These are phyloP conservation scores for Antheraea pernyi DNA, from an alignment of 1,140 invertebrate species.

Conservation along the genomic window DNA sequence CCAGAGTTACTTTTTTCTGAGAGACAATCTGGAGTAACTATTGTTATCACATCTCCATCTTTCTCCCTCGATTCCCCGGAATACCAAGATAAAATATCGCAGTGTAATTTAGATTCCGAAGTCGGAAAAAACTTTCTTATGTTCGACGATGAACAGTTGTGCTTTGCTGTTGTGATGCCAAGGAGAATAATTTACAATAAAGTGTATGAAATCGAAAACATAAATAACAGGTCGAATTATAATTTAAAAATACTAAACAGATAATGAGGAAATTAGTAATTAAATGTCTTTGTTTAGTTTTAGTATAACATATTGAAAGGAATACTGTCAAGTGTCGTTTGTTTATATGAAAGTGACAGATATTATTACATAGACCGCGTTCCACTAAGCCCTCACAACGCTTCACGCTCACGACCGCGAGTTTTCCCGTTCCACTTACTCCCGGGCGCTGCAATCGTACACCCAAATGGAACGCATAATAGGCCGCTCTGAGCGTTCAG, in stretches of 20 bases:
- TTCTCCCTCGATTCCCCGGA: constrained; percentile 27
- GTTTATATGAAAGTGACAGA: no score
- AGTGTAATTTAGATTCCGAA: constrained; percentile 62
- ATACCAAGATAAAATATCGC: constrained; percentile 46
- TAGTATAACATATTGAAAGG: neutral
- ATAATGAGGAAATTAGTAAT: neutral
- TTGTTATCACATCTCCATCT: constrained; percentile 32
- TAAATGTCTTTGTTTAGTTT: neutral
- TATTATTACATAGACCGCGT: no score
- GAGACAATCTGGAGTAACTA: constrained; percentile 42
- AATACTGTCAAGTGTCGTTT: no score
- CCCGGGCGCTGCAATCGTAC: no score
- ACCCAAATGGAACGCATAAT: no score
- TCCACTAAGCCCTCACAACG: no score
- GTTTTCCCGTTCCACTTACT: no score
- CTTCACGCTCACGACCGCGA: no score
- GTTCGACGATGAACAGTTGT: constrained; percentile 54
- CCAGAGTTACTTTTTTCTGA: constrained; percentile 42
- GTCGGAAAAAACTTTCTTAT: constrained; percentile 53
- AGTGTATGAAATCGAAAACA: constrained; percentile 66
- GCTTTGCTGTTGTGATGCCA: constrained; percentile 34
- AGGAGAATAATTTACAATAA: constrained; percentile 34
- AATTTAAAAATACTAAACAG: neutral
- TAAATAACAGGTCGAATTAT: constrained; percentile 51
- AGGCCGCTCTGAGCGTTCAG: no score